Percentiles rank a stretch among this genome's conserved stretches.
Conservation (phyloP, 2,888 invertebrate species). For the Clanis bilineata region DNA sequence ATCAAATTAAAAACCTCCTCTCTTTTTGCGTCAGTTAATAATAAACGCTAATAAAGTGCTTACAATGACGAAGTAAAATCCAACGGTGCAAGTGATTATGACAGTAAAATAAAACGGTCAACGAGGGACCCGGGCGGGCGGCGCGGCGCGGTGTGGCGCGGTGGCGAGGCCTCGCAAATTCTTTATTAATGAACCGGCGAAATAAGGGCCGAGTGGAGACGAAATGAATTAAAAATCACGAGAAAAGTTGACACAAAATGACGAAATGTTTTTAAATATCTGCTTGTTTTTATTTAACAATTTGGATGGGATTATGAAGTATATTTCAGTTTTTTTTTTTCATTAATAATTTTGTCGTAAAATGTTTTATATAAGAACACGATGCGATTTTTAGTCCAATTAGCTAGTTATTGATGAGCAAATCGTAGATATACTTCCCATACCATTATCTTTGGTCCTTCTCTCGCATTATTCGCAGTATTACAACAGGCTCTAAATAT, state of each 20-base stretch:
- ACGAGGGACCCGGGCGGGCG: not conserved
- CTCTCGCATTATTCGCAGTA: too few relatives aligned
- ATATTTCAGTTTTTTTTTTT: too few relatives aligned
- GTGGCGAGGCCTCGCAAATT: conserved; percentile 8
- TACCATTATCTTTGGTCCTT: too few relatives aligned
- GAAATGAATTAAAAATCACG: conserved; percentile 10
- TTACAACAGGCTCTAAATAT: too few relatives aligned
- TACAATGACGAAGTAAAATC: not conserved
- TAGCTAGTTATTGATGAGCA: too few relatives aligned
- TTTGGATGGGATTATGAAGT: not conserved
- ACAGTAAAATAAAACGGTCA: not conserved
- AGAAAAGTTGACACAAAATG: conserved; percentile 3
- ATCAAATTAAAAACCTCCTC: too few relatives aligned
- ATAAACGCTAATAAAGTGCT: not conserved
- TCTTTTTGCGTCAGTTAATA: too few relatives aligned
- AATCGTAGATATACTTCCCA: too few relatives aligned
- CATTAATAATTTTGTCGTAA: too few relatives aligned
- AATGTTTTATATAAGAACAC: too few relatives aligned
- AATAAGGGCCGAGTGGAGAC: conserved; percentile 10
- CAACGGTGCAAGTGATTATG: conserved; percentile 2
- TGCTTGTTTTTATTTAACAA: not conserved
- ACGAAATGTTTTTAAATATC: not conserved
- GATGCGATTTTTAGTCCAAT: too few relatives aligned
- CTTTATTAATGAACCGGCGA: conserved; percentile 9
- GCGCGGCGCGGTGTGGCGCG: too few relatives aligned